Base-by-base conservation (phyloP, 2,888 invertebrate genomes). In the Stramonita haemastoma region DNA sequence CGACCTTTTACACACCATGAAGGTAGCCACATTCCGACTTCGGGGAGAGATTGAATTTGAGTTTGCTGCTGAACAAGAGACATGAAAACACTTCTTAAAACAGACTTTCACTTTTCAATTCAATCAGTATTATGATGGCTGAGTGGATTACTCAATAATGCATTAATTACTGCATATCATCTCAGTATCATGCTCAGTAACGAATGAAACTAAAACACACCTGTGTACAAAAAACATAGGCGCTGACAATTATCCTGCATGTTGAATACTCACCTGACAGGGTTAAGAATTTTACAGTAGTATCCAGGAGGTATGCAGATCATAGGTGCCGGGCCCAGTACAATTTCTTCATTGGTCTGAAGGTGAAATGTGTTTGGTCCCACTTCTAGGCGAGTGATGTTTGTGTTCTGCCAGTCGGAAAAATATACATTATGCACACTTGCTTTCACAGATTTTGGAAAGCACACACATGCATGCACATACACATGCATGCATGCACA, bases 251-350 rank as follows among this genome's bases (percentile, higher is more conserved):
- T 46, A 32, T 79, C 77, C 77, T 34, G 34, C 29, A 79, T 17
- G 60, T 0, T 77, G 11, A 85, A 36, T 85, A 93, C 92, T 92
- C 89, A 95, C 95, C 91, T 93, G 87, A 94, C 90, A 70, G 95
- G 95, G 86, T 95, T 91, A 46, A 92, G 90, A 79, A 95, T 93
- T 57, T 92, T 86, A 90, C 94, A 94, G 89, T 93, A 95, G 81
- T 92, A 92, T 15, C 94, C 95, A 15, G 94, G 95, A 56, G 95
- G 94, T 1, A 95, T 91, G 13, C 94, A 91, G 32, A 95, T 93
- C 93, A 93, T 93, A 0, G 94, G 94, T 1, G 93, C 90, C 17
- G 95, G 95, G 73, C 94, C 94, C 77, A 91, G 91, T 6, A 91
- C 92, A 4, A 95, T 87, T 81, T 90, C 83, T 89, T 95, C 94